Conservation (phyloP, 2,797 vertebrate species). For the Ciconia nigra region DNA sequence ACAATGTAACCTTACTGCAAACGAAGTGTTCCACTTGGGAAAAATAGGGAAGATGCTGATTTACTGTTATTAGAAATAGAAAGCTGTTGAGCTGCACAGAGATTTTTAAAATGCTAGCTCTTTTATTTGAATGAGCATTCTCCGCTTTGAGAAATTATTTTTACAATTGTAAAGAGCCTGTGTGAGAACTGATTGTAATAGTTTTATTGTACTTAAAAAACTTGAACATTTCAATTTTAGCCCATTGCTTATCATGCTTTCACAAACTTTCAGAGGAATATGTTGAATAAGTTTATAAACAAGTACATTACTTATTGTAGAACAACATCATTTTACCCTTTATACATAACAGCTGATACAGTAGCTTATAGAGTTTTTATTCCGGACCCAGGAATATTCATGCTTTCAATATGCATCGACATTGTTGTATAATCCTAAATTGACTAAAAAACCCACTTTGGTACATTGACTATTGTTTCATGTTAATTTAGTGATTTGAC, state of each 20-base stretch:
- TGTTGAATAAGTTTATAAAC: neutral
- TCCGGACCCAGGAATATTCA: neutral
- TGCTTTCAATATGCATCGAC: neutral
- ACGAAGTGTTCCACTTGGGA: neutral
- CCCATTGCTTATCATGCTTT: neutral
- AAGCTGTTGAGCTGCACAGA: neutral
- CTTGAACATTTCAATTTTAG: neutral
- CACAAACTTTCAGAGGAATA: neutral
- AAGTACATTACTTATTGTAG: neutral
- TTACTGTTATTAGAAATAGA: neutral
- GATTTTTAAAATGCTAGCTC: neutral
- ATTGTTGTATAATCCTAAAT: neutral
- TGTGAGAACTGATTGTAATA: neutral
- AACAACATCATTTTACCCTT: neutral
- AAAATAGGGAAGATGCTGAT: neutral
- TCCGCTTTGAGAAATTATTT: neutral
- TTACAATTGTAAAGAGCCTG: neutral
- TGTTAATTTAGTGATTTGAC: neutral
- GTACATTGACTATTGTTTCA: neutral
- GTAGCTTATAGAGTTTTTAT: neutral
- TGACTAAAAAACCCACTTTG: neutral
- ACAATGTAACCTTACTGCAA: fast-evolving
- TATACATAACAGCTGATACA: neutral
- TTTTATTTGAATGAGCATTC: neutral
- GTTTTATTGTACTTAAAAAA: neutral